These are phyloP conservation scores for Circaetus gallicus DNA, from an alignment of 2,113 vertebrate species.

Conservation along the genomic window DNA sequence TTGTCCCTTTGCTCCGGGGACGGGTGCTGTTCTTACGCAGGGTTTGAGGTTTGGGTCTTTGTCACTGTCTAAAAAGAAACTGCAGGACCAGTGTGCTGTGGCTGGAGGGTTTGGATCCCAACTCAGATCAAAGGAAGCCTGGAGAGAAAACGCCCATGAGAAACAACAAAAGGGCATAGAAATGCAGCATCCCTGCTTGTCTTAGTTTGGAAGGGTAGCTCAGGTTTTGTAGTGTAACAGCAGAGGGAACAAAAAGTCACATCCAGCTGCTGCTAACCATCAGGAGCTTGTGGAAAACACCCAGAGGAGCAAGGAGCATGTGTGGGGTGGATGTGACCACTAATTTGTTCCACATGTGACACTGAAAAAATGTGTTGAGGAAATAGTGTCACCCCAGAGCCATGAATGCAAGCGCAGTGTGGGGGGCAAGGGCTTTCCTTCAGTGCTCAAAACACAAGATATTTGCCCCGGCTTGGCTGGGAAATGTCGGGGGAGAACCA, in stretches of 20 bases:
- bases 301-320: constrained; percentile 51
- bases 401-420: constrained; percentile 68
- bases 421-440: background rate
- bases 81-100: background rate
- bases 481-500: background rate
- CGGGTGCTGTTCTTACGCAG: rapidly evolving
- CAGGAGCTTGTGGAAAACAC: constrained; percentile 70
- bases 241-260: background rate
- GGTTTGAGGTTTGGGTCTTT: background rate
- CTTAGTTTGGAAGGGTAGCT: background rate
- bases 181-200: background rate
- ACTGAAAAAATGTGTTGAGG: constrained; percentile 78
- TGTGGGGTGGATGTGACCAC: constrained; percentile 49
- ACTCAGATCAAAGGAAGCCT: background rate
- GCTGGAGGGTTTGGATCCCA: background rate
- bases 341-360: constrained; percentile 85
- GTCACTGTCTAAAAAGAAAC: background rate
- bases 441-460: background rate
- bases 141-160: background rate
- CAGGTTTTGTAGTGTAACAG: background rate
- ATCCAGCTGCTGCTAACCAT: background rate
- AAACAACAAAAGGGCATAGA: background rate
- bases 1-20: background rate
- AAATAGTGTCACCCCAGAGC: constrained; percentile 79
- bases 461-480: background rate